Evolutionary conservation across 2,113 vertebrate genomes (phyloP), one percentile per base, ranked within the genome.

Genomic region (Hippocampus guttulatus): DNA sequence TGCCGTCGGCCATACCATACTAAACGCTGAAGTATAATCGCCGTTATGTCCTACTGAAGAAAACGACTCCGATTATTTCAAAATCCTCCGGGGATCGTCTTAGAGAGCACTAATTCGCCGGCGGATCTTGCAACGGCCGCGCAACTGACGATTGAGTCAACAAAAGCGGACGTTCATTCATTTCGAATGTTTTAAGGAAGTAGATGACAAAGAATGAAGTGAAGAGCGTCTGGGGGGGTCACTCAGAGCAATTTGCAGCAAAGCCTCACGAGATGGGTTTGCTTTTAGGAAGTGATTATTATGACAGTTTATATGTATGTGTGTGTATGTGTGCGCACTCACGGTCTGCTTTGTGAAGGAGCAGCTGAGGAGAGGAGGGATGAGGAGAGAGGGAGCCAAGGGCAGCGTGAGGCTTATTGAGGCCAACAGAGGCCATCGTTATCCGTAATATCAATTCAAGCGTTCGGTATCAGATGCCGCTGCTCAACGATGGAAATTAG

Each of bases 391-490:
- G 6, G 51, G 76, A 70, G 75, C 78, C 75, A 47, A 58, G 73
- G 68, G 69, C 47, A 27, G 67, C 77, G 55, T 70, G 72, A 80
- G 72, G 77, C 74, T 86, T 87, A 87, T 87, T 89, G 86, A 80
- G 85, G 89, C 83, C 89, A 88, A 88, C 84, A 82, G 89, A 88
- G 86, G 85, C 78, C 90, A 90, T 83, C 76, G 87, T 85, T 89
- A 89, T 91, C 89, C 83, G 81, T 85, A 87, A 87, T 78, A 87
- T 86, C 84, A 87, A 88, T 89, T 89, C 82, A 87, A 84, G 86
- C 84, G 76, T 72, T 64, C 54, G 47, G 52, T 80, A 89, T 88
- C 88, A 80, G 87, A 91, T 89, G 82, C 75, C 72, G 76, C 80
- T 70, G 76, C 80, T 85, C 78, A 64, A 73, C 61, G 79, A 89